Evolutionary conservation across 2,113 vertebrate genomes (phyloP).

Genomic region (Hydropotes inermis): DNA sequence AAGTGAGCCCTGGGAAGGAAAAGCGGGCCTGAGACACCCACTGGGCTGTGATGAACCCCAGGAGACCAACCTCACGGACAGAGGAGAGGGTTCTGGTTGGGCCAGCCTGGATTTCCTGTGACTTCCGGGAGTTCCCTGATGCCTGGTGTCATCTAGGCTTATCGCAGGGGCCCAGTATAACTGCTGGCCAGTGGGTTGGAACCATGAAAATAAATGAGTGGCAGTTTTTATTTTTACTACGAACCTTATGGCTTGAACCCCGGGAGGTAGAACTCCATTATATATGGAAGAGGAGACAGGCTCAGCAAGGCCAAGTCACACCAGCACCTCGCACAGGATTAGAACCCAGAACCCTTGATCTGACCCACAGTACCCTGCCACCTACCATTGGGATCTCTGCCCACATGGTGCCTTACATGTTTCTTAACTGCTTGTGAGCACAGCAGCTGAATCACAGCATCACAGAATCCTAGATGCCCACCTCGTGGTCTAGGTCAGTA

Average conservation of each 20-base stretch:
- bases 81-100: background rate
- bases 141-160: background rate
- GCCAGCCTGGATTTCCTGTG: background rate
- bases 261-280: background rate
- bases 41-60: background rate
- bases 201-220: background rate
- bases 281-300: background rate
- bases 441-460: background rate
- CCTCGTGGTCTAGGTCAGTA: background rate
- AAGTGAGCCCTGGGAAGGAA: background rate
- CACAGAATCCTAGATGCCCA: background rate
- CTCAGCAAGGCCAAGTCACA: background rate
- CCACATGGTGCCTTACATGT: background rate
- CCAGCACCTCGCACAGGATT: background rate
- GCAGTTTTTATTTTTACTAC: background rate
- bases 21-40: background rate
- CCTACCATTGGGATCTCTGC: background rate
- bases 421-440: background rate
- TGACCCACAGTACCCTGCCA: background rate
- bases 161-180: background rate
- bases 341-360: background rate
- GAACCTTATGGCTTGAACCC: background rate
- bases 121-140: background rate
- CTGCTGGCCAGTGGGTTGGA: background rate
- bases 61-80: background rate